Evolutionary conservation across 2,113 vertebrate genomes (phyloP), one percentile per base, ranked within the genome.

Genomic region (Microtus richardsoni): DNA sequence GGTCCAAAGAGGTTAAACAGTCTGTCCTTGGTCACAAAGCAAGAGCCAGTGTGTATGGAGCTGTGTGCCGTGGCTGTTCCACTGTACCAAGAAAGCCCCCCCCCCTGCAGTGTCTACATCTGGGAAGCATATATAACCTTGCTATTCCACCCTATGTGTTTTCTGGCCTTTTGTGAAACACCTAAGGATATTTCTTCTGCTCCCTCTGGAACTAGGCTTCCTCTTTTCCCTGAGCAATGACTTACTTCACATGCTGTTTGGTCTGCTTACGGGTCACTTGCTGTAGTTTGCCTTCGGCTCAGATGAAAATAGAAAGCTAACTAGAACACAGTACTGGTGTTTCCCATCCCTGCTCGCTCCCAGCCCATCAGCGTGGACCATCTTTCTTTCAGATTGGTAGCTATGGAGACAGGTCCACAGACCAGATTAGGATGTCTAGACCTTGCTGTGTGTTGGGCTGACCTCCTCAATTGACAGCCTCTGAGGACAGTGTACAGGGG

Each of bases 301-400:
- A 16, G 82, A 97, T 92, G 44, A 24, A 97, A 97, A 96, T 96
- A 97, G 92, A 94, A 96, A 92, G 85, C 21, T 49, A 91, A 79
- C 93, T 86, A 93, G 97, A 95, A 79, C 90, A 9, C 28, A 33
- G 88, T 88, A 82, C 86, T 96, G 71, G 92, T 90, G 84, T 90
- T 96, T 96, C 94, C 84, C 52, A 19, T 60, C 60, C 93, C 91
- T 92, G 87, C 62, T n/a, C 54, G 71, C 89, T 89, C 92, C 66
- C 62, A 39, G 4, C 83, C 54, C 89, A n/a, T 78, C 93, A 64
- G 39, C 28, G 17, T 36, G 71, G 17, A 82, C 80, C 52, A 0
- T 73, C 78, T 92, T 86, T 60, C 49, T 74, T 58, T 93, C 52
- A 41, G 49, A 16, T 90, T 52, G 68, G 84, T 94, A 77, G 68